Base-by-base conservation (phyloP, 2,888 invertebrate genomes). In the Chaetoderma sp. region DNA sequence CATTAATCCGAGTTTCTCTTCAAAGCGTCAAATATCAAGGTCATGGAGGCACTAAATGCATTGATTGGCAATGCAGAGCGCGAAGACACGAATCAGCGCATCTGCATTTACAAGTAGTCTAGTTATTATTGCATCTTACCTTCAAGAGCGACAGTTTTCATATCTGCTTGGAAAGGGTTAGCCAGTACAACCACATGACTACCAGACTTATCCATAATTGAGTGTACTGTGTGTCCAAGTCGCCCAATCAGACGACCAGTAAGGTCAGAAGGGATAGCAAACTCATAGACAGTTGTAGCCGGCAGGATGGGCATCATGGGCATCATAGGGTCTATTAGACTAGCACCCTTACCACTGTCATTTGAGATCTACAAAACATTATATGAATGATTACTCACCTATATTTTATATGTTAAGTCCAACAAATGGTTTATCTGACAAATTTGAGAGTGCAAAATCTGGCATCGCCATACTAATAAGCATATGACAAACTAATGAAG, bases 221-320 rank as follows among this genome's bases (percentile, higher is more conserved):
- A 90, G 72, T 92, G 92, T n/a, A 97, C 92, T 87, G 92, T 93
- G 44, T 90, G 88, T 47, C 95, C 95, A 76, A 91, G 91, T 78
- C 91, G 91, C 44, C 97, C 97, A 85, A 96, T 96, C 75, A 97
- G 89, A 64, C 92, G 91, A 21, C 96, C 96, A 65, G 95, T 94
- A 71, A 95, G 88, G 63, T 89, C 81, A 52, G 84, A 79, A 2
- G 88, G 87, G 63, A 88, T 83, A 68, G 86, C 86, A 74, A 87
- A 87, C 68, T 86, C 83, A 63, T 84, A 86, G 4, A 73, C 45
- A 92, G 92, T 81, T 94, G 90, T 73, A 91, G 36, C 54, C 55
- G 2, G 65, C 27, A 10, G 65, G 63, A n/a, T 42, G 18, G 52
- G 56, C 32, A 45, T 52, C n/a, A 36, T 27, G 1, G 44, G 45